Evolutionary conservation across 2,888 invertebrate genomes (phyloP).

Genomic region (Exocentrus adspersus): DNA sequence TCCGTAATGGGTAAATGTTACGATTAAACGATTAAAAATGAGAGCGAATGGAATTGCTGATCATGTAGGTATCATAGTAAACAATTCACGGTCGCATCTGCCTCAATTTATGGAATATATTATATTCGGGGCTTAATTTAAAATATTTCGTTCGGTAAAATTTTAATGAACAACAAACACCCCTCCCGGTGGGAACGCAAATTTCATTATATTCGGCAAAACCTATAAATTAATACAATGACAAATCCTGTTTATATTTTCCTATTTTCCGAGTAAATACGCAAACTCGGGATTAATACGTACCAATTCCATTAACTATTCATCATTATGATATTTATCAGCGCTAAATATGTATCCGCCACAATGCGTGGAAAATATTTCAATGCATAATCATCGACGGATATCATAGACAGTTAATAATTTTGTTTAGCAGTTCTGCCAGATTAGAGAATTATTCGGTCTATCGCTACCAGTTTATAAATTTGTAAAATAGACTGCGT

Average conservation of each 20-base stretch:
- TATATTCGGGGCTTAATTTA: not conserved
- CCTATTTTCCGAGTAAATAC: conserved; percentile 15
- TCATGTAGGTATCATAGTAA: not conserved
- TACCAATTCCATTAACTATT: conserved; percentile 8
- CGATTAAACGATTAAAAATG: no score
- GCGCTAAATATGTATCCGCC: not conserved
- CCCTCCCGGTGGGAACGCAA: not conserved
- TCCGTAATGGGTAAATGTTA: no score
- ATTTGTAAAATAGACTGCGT: no score
- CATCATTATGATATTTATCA: conserved; percentile 3
- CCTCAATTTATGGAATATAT: not conserved
- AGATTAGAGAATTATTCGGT: no score
- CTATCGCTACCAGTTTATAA: no score
- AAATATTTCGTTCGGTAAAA: not conserved
- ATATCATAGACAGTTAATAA: not conserved
- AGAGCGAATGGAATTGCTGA: no score
- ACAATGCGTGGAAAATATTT: not conserved
- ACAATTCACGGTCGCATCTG: not conserved
- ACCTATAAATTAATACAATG: conserved; percentile 12
- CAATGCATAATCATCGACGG: not conserved
- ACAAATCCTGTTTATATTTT: conserved; percentile 22
- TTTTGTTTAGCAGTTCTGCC: no score
- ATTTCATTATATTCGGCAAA: conserved; percentile 10
- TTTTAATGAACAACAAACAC: not conserved
- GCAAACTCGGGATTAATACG: conserved; percentile 6